A percentile compares a stretch with the other conserved stretches of the same genome.
Conservation (phyloP, 2,797 vertebrate species). For the Pipistrellus kuhlii region DNA sequence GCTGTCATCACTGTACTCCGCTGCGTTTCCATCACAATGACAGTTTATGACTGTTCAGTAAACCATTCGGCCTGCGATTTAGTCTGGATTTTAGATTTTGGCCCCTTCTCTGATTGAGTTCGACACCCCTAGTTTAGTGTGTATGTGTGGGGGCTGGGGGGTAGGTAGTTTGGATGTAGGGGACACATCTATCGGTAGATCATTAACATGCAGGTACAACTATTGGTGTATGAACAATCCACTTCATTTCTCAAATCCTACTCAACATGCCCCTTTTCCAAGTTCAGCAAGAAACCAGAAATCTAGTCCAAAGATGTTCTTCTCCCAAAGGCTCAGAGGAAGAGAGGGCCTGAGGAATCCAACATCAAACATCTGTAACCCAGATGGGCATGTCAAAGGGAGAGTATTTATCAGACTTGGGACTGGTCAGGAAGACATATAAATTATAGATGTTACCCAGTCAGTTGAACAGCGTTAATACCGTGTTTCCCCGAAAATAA, state of each 20-base stretch:
- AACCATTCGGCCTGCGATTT: too few relatives aligned
- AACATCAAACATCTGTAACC: conserved; percentile 76
- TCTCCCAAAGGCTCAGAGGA: conserved; percentile 37
- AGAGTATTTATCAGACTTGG: conserved; percentile 68
- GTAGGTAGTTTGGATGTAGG: not conserved
- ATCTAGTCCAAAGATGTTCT: conserved; percentile 51
- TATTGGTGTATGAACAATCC: not conserved
- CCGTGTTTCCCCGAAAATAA: too few relatives aligned
- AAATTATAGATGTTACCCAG: conserved; percentile 70
- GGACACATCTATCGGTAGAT: not conserved
- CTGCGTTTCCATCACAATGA: too few relatives aligned
- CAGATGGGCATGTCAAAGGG: conserved; percentile 78
- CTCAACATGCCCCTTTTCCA: not conserved
- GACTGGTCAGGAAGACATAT: conserved; percentile 65
- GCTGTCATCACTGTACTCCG: too few relatives aligned
- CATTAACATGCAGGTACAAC: not conserved
- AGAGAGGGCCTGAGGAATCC: not conserved
- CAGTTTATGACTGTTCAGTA: too few relatives aligned
- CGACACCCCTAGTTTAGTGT: too few relatives aligned
- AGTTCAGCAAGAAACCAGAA: conserved; percentile 44
- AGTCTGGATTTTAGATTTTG: too few relatives aligned
- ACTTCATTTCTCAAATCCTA: conserved; percentile 1
- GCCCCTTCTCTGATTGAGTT: too few relatives aligned
- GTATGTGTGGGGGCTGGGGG: accelerated
- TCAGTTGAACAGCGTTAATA: conserved; percentile 61